Base-by-base conservation (phyloP, 1,140 invertebrate species). In the Drosophila orosa region DNA sequence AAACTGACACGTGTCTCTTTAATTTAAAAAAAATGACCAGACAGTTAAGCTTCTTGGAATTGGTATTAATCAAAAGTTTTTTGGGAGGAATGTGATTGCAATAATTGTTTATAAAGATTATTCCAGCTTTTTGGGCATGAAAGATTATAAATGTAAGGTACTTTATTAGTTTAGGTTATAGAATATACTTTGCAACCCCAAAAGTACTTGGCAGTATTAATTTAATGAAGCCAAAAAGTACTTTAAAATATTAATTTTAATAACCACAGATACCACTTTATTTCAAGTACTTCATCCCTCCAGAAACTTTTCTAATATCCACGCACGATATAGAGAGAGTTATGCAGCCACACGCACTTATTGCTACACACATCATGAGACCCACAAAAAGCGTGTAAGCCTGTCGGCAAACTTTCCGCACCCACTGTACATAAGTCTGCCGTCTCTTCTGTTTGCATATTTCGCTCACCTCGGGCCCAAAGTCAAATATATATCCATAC, bases 341-440 rank as follows among this genome's bases (percentile, higher is more conserved):
- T 31, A 60, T 25, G 13, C 29, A 19, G 12, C 6, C 17, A 3
- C n/a, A 10, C 22, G 35, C 29, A 48, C 40, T 24, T 44, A 22
- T 42, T 22, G 29, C 3, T 40, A 10, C 17, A 29, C 29, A 44
- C 24, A 19, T 37, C 48, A 56, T 12, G 27, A 31, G 66, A 24
- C 40, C 65, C 50, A 37, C 67, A 69, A 71, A 71, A 71, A 24
- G 13, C 42, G 10, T 58, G 66, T 71, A 37, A 57, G 67, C 40
- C 15, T 58, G 63, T 25, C 40, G 37, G 63, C n/a, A 39, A 69
- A 69, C 67, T 71, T 56, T 47, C 40, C 63, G 19, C 66, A 44
- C 48, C 66, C 66, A 55, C 62, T 55, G 62, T 44, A 17, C 25
- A 47, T 17, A 24, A 31, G 13, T 63, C 17, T 5, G 4, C 19